Percentiles rank a stretch among this genome's conserved stretches.
phyloP scores from a whole-genome alignment of 2,113 vertebrate genomes.

The Chauna torquata region DNA sequence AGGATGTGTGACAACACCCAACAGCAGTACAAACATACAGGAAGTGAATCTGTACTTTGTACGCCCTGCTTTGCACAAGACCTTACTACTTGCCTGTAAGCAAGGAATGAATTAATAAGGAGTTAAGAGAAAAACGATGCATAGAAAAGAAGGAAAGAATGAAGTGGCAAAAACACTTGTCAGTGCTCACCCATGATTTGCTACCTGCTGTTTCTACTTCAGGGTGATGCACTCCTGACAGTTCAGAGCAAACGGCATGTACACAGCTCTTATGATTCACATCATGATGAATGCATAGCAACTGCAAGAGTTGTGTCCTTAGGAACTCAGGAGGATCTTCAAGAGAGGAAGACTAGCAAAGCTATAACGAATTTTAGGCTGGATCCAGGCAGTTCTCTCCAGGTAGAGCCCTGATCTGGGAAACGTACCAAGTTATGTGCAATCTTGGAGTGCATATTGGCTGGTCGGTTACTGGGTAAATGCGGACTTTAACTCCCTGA shows the following conservation, averaged over 20 bases:
- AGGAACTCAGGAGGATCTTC: background rate
- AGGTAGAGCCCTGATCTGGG: slow-evolving; percentile 49
- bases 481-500: slow-evolving; percentile 90
- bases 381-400: slow-evolving; percentile 6
- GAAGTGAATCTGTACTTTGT: slow-evolving; percentile 4
- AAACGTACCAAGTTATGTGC: slow-evolving; percentile 44
- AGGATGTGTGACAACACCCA: background rate
- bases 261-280: background rate
- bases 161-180: background rate
- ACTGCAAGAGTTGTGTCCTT: background rate
- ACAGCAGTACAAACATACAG: slow-evolving; percentile 8
- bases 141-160: background rate
- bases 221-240: background rate
- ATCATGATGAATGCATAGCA: background rate
- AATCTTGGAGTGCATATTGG: background rate
- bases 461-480: slow-evolving; percentile 78
- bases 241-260: background rate
- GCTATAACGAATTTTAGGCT: background rate
- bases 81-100: slow-evolving; percentile 33
- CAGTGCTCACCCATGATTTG: background rate
- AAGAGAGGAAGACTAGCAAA: slow-evolving; percentile 16
- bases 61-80: slow-evolving; percentile 32
- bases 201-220: slow-evolving; percentile 31
- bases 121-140: background rate
- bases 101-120: slow-evolving; percentile 6